These are phyloP conservation scores for Solen grandis DNA, from an alignment of 1,140 invertebrate species.

Conservation along the genomic window DNA sequence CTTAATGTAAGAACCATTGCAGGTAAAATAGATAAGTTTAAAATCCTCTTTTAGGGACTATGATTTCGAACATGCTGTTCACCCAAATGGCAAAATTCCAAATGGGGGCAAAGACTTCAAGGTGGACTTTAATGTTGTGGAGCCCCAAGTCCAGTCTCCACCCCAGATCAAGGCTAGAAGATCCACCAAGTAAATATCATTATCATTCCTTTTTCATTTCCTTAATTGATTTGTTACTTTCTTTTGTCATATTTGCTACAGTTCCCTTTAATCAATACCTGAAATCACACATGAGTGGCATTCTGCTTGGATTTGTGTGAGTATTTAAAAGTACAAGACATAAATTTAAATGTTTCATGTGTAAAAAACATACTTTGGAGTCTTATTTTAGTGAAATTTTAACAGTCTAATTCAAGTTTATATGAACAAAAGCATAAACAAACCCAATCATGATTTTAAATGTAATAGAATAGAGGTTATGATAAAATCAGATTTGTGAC, in stretches of 20 bases:
- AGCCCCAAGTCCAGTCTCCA: background rate
- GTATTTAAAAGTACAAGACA: background rate
- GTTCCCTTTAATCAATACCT: background rate
- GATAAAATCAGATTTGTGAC: background rate
- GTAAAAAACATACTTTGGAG: no score
- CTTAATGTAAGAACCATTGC: background rate
- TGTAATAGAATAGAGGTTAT: no score
- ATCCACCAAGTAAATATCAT: background rate
- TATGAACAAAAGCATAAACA: no score
- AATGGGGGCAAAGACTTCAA: conserved; percentile 22
- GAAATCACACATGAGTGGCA: background rate
- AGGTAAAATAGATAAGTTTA: background rate
- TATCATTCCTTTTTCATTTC: background rate
- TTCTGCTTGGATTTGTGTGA: background rate
- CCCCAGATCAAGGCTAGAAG: background rate
- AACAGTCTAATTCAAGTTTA: no score
- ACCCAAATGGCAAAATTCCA: background rate
- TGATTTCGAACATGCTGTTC: background rate
- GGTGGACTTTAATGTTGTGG: conserved; percentile 15
- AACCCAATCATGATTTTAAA: no score
- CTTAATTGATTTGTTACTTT: background rate
- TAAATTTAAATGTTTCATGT: background rate
- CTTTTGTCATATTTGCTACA: background rate
- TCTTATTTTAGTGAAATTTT: no score
- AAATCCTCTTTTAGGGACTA: background rate